These are phyloP conservation scores for Notoglanidium macrostoma DNA, from an alignment of 2,797 vertebrate species.

Conservation along the genomic window DNA sequence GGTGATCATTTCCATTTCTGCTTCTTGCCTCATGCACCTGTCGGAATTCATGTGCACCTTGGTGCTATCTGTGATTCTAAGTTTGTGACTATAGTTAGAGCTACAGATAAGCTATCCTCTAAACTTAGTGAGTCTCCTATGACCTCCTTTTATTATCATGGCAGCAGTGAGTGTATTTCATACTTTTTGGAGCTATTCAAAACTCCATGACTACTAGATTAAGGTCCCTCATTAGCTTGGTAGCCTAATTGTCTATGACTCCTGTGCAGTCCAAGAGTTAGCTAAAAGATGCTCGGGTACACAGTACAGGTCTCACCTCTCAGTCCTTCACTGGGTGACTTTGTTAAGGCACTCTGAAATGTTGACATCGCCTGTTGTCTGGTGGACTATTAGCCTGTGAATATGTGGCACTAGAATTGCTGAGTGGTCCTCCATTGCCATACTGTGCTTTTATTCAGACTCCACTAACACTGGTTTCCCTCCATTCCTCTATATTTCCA, in stretches of 20 bases:
- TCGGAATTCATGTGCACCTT: background rate
- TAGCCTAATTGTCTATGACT: background rate
- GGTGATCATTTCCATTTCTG: constrained; percentile 28
- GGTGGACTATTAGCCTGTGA: background rate
- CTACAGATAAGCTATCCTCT: background rate
- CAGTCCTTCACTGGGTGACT: background rate
- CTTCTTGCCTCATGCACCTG: constrained; percentile 33
- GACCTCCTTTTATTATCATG: constrained; percentile 8
- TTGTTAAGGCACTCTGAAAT: background rate
- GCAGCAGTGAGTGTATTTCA: background rate
- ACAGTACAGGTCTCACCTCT: background rate
- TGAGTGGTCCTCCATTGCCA: background rate
- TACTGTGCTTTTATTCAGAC: background rate
- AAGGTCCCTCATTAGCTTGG: background rate
- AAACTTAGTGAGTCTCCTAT: background rate
- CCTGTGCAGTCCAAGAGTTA: background rate
- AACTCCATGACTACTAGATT: background rate
- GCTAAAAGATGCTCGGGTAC: background rate
- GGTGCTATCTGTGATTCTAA: constrained; percentile 4
- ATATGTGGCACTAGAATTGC: background rate
- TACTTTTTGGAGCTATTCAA: constrained; percentile 5
- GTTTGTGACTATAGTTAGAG: constrained; percentile 15
- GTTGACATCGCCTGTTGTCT: background rate
- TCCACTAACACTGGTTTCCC: background rate
- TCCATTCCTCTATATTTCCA: background rate